Conservation (phyloP, 2,113 vertebrate species). For the Equus przewalskii region DNA sequence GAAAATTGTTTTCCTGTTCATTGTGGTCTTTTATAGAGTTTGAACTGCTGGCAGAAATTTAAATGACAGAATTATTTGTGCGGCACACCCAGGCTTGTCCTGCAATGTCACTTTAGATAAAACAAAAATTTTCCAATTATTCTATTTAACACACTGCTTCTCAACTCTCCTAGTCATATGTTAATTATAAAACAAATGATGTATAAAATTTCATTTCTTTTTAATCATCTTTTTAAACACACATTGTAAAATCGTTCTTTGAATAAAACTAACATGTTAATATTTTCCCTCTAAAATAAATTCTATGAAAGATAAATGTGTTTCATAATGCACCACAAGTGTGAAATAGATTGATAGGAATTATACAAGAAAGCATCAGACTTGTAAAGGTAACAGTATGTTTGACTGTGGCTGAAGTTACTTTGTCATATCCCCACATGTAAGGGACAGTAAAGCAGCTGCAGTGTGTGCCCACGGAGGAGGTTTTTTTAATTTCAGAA, state of each 20-base stretch:
- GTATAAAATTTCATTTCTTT: not conserved
- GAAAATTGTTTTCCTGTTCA: not conserved
- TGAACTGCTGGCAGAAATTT: not conserved
- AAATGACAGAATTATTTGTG: conserved; percentile 7
- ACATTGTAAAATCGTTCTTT: conserved; percentile 30
- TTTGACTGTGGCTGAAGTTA: not conserved
- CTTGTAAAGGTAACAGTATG: not conserved
- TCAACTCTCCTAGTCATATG: not conserved
- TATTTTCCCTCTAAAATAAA: not conserved
- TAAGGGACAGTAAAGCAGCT: not conserved
- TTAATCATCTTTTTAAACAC: not conserved
- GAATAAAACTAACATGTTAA: not conserved
- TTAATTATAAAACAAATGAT: conserved; percentile 29
- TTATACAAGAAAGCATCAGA: not conserved
- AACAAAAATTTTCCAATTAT: not conserved
- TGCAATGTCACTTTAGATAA: not conserved
- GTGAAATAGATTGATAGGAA: not conserved
- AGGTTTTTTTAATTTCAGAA: not conserved
- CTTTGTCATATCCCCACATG: fast-evolving
- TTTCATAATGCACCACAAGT: not conserved
- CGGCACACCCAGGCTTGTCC: not conserved
- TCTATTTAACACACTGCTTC: not conserved
- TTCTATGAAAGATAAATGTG: not conserved
- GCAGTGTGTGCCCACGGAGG: not conserved
- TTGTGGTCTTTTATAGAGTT: not conserved